Conservation (phyloP, 2,797 vertebrate genomes). For the Dermochelys coriacea region DNA sequence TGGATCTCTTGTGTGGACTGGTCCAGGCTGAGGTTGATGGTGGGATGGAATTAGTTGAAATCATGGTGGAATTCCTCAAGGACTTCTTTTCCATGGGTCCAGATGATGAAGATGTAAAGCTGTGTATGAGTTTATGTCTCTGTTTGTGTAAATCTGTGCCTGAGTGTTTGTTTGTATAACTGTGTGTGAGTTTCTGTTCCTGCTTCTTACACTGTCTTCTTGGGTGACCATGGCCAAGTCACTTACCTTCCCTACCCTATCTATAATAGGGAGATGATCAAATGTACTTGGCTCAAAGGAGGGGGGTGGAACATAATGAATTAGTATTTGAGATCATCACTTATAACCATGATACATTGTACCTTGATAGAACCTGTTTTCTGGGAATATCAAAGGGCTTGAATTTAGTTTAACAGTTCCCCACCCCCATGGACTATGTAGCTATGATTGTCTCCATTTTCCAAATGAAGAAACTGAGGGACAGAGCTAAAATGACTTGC, state of each 20-base stretch:
- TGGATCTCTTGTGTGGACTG: no score
- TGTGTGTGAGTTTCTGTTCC: background rate
- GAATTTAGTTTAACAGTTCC: conserved; percentile 17
- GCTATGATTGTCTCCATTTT: background rate
- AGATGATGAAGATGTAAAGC: no score
- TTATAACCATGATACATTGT: background rate
- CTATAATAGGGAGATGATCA: conserved; percentile 1
- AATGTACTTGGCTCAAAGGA: background rate
- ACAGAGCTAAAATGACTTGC: background rate
- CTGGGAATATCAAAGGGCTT: conserved; percentile 11
- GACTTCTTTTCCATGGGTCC: no score
- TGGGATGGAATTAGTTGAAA: no score
- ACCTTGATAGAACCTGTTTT: background rate
- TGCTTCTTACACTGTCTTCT: background rate
- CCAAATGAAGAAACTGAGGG: background rate
- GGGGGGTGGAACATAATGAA: conserved; percentile 31
- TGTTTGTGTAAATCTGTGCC: background rate
- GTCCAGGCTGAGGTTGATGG: no score
- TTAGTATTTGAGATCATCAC: conserved; percentile 14
- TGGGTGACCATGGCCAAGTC: background rate
- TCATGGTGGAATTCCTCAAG: no score
- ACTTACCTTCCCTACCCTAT: background rate
- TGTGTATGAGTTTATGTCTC: conserved; percentile 3
- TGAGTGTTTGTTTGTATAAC: conserved; percentile 24
- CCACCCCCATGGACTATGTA: background rate